Evolutionary conservation across 1,140 invertebrate genomes (phyloP), one percentile per base, ranked within the genome.

Genomic region (Drosophila pectinifera): DNA sequence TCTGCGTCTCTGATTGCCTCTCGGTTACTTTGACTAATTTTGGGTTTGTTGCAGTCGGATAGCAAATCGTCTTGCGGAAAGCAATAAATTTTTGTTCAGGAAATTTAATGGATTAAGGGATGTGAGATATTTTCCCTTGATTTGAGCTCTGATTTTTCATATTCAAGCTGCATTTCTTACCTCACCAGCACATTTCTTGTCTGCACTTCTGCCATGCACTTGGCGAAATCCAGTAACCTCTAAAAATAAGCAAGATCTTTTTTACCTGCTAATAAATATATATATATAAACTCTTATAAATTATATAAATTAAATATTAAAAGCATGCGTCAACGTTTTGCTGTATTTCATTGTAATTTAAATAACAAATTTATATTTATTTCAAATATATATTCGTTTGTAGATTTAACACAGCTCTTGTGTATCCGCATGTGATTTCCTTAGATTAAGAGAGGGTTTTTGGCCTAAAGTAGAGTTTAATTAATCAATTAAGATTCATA

Each of bases 61-160:
- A 53, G 64, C 42, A 63, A 68, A 65, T 56, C 72, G 57, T 41
- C 45, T 54, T 76, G 82, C 51, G 77, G 68, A 85, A 59, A 70
- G 81, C 81, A 80, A 68, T 75, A 83, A 83, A 79, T 73, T 79
- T 64, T 64, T 62, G 41, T 39, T 39, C 62, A 65, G 73, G 58
- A 85, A 80, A 74, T 80, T 61, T 70, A 67, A 78, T 70, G 82
- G 73, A 77, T 77, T 77, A 75, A 46, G 46, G 61, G 70, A 80
- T 77, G 67, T 57, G 59, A 53, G 49, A 76, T 77, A 85, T 85
- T 85, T 70, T 62, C 31, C 51, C 64, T 38, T 67, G 68, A 83
- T 78, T 83, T 78, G 74, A 54, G 51, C 63, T 78, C 67, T 79
- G 80, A 78, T 56, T 80, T 56, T 78, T 81, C 55, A 48, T 59